Evolutionary conservation across 2,888 invertebrate genomes (phyloP), one percentile per base, ranked within the genome.

Genomic region (Aspidiotus rigidus): DNA sequence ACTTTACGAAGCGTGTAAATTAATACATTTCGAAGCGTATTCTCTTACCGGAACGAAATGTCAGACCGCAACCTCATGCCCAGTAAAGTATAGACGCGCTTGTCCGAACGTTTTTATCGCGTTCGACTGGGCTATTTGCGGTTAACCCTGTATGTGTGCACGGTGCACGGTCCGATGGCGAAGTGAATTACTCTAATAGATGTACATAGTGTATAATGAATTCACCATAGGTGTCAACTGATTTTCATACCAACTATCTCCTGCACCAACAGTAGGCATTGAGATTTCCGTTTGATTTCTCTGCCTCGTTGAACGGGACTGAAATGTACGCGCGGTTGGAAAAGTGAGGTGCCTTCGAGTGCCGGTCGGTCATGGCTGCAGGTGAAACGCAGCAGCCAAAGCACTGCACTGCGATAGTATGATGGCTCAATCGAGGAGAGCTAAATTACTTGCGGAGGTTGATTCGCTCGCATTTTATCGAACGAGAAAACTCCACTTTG

Each of bases 1-100:
- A 67, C 67, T 67, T 67, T 67, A 67, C 67, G 44, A 49, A 67
- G 67, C 67, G 67, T 67, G 67, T 67, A 67, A 67, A 67, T 67
- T 67, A 67, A 67, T 67, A 67, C 67, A 67, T 67, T 67, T 67
- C 60, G 49, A 67, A 67, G 67, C 57, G 67, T 67, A 67, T 59
- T 67, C 67, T 57, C 49, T 67, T 67, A 67, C 67, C 67, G 67
- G 67, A 67, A 67, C 67, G 67, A 67, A 67, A 67, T 42, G 60
- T 67, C 67, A 67, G 53, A 67, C 67, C 67, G 49, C 67, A 67
- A 67, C 67, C 67, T 60, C 11, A 60, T 28, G 59, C 28, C 28
- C 59, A 59, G 39, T 59, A 59, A 59, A 28, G 59, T 59, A 59
- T 28, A 28, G 10, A 59, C 17, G 7, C 28, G 39, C 28, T 59